Base-by-base conservation (phyloP, 2,113 vertebrate genomes). In the Gallinago undulata region DNA sequence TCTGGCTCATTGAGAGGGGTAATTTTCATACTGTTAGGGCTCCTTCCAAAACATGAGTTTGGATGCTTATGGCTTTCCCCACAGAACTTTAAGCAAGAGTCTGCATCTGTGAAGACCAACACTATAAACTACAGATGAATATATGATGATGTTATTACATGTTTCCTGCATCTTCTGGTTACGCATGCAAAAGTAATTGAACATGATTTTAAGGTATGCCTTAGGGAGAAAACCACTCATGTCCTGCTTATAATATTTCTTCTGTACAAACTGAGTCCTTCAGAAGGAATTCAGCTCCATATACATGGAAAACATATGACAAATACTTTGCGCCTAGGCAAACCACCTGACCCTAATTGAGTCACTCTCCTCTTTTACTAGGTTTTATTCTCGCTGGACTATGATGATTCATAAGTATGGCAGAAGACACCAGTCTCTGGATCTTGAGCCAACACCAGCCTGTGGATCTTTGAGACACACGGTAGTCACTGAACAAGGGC, bases 1-100 rank as follows among this genome's bases (percentile, higher is more conserved):
- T 98, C 95, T 97, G 96, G 89, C 90, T 98, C 96, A 97, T 97
- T 97, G 96, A 89, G 84, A 96, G 90, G 53, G 45, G 82, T 86
- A 95, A 97, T 96, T 97, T 97, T 91, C 79, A 43, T 33, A 87
- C 48, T 72, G 45, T 87, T 92, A 82, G 22, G 22, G 31, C 23
- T 95, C 48, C 73, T 85, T 95, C 56, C 70, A 67, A 86, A 91
- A 87, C 30, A 14, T 0, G 6, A 68, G 7, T 80, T 77, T 95
- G 33, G 31, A 73, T 90, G 62, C 14, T 70, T 82, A 70, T 74
- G 75, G 21, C 28, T 85, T 60, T 57, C 27, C 56, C 10, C 24
- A 69, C 13, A 83, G 43, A 86, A 92, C 72, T 77, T 87, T 31
- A 74, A 62, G 25, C 47, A 41, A 81, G 37, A 31, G 6, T 75